These are phyloP conservation scores for Acronicta aceris DNA, from an alignment of 2,888 invertebrate genomes.

Conservation along the genomic window DNA sequence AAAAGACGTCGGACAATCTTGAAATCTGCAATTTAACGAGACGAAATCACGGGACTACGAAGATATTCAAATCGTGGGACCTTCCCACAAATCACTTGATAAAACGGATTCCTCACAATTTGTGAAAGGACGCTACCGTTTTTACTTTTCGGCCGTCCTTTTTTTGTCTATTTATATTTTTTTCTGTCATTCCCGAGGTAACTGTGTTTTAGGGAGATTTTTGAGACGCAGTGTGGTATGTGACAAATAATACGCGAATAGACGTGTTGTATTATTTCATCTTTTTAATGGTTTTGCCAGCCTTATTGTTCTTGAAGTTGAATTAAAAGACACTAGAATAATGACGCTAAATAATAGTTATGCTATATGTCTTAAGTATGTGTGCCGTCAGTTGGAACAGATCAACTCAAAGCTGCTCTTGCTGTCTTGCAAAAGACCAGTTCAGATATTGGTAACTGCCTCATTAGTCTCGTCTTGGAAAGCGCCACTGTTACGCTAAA, in stretches of 20 bases:
- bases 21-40: slow-evolving; percentile 58
- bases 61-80: slow-evolving; percentile 59
- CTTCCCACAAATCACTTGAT: slow-evolving; percentile 59
- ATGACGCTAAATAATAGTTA: no score
- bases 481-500: no score
- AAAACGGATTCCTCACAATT: slow-evolving; percentile 57
- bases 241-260: slow-evolving; percentile 37
- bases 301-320: no score
- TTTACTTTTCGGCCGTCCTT: slow-evolving; percentile 18
- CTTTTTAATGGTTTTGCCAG: slow-evolving; percentile 14
- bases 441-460: no score
- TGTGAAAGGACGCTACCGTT: slow-evolving; percentile 35
- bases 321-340: no score
- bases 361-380: no score
- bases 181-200: slow-evolving; percentile 20
- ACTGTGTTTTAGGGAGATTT: slow-evolving; percentile 11
- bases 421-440: no score
- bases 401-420: no score
- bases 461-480: no score
- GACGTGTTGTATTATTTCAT: slow-evolving; percentile 13
- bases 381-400: no score
- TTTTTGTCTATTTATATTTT: slow-evolving; percentile 34
- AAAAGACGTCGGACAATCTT: slow-evolving; percentile 38
- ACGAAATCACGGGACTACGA: slow-evolving; percentile 37
- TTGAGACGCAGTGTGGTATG: slow-evolving; percentile 9